Evolutionary conservation across 2,113 vertebrate genomes (phyloP), one percentile per base, ranked within the genome.

Genomic region (Erythrolamprus reginae): DNA sequence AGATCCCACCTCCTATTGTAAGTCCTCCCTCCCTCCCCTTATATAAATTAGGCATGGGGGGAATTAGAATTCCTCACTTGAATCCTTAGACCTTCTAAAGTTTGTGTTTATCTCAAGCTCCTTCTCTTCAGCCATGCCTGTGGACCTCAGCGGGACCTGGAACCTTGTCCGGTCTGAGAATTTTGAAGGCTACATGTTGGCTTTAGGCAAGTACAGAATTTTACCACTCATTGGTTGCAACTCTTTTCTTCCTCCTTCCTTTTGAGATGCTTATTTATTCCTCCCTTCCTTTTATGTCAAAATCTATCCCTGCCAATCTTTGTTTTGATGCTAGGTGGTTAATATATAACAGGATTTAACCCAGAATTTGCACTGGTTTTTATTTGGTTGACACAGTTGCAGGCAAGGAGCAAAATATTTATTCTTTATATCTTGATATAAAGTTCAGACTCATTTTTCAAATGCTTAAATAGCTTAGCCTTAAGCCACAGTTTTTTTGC

Each of bases 161-260:
- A 98, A 98, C 58, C 96, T 98, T n/a, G 87, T 97, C 92, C 98
- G 97, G 96, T 98, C 94, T 93, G 96, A 97, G 92, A 98, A 99
- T 95, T 96, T 98, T 28, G 98, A 99, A 33, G 93, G 97, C 53
- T 99, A 98, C 87, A 98, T 98, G 98, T 93, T 96, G 90, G 97
- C 97, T 87, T 94, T 99, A 93, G 98, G 99, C 98, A 96, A 94
- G 97, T 91, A 47, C 0, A 15, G 33, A 0, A 12, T 0, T 84
- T 47, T 45, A 28, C 2, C 5, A 15, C 50, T 12, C 5, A 26
- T 50, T 84, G 47, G 10, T 28, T 83, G 82, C n/a, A 47, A 42
- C 2, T 48, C 24, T 84, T 84, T 45, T 82, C 38, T 19, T 45
- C 33, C 17, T 77, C 28, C 52, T 53, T 4, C 6, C 19, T 23